Percentiles rank a stretch among this genome's conserved stretches.
Conservation (phyloP, 2,113 vertebrate genomes). For the Stigmatopora nigra region DNA sequence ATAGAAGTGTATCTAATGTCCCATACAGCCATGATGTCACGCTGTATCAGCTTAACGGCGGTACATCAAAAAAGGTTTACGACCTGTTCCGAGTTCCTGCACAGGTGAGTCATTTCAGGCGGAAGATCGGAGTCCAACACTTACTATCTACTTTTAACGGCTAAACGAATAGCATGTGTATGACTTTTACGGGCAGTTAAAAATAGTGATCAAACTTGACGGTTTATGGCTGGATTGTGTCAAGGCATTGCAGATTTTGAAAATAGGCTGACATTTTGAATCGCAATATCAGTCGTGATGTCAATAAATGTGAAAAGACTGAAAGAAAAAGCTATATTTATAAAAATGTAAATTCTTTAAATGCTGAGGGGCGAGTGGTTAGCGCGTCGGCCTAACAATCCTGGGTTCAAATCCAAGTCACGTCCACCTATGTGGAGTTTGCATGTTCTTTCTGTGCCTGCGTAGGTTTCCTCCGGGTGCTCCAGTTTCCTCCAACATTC, state of each 20-base stretch:
- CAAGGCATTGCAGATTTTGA: constrained; percentile 24
- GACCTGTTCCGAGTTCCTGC: constrained; percentile 12
- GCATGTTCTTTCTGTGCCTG: too few species aligned
- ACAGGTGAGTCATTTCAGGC: constrained; percentile 17
- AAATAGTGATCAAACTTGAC: constrained; percentile 51
- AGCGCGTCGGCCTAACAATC: too few species aligned
- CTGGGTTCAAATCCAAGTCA: too few species aligned
- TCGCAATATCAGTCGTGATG: background rate
- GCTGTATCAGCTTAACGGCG: background rate
- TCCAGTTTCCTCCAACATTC: too few species aligned
- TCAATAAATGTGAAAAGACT: background rate
- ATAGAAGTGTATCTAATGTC: constrained; percentile 40
- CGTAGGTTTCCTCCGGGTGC: too few species aligned
- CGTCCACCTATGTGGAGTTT: too few species aligned
- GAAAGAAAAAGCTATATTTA: background rate
- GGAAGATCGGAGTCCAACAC: background rate
- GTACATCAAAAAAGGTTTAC: constrained; percentile 9
- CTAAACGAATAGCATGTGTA: constrained; percentile 13
- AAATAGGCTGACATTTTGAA: constrained; percentile 55
- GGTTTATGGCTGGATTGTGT: constrained; percentile 46
- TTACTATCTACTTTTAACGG: background rate
- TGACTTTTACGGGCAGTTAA: background rate
- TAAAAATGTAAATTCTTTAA: too few species aligned
- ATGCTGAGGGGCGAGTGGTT: too few species aligned
- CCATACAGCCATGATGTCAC: constrained; percentile 12